These are phyloP conservation scores for Chelon labrosus DNA, from an alignment of 2,797 vertebrate species.

Conservation along the genomic window DNA sequence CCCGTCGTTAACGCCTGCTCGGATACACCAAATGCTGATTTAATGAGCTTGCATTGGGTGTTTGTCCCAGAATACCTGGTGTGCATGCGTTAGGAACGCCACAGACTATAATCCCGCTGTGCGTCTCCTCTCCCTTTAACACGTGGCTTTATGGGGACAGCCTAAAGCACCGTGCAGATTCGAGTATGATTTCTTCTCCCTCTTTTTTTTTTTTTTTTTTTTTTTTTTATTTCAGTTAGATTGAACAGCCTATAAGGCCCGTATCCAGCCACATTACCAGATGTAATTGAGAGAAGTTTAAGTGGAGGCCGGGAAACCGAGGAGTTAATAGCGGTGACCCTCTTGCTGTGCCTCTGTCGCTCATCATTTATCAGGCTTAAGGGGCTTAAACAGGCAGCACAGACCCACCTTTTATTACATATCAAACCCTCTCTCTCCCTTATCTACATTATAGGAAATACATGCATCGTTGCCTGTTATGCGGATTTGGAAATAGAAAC, in stretches of 20 bases:
- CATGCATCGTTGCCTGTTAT: constrained; percentile 82
- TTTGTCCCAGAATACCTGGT: constrained; percentile 80
- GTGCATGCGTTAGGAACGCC: constrained; percentile 68
- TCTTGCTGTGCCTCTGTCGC: constrained; percentile 85
- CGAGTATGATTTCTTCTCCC: constrained; percentile 41
- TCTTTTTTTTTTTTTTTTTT: background rate
- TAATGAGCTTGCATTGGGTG: constrained; percentile 80
- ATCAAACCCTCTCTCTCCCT: constrained; percentile 78
- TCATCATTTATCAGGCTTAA: constrained; percentile 88
- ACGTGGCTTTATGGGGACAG: constrained; percentile 51
- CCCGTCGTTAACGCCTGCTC: constrained; percentile 77
- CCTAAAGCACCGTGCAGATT: constrained; percentile 30
- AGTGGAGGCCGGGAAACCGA: constrained; percentile 81
- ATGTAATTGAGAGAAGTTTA: constrained; percentile 87
- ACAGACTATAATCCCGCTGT: constrained; percentile 61
- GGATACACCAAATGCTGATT: constrained; percentile 77
- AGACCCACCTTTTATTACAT: constrained; percentile 83
- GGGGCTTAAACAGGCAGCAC: constrained; percentile 85
- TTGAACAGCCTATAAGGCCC: constrained; percentile 65
- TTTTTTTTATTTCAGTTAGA: constrained; percentile 37
- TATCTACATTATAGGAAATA: constrained; percentile 82
- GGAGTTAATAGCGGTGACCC: constrained; percentile 88
- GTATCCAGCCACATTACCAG: constrained; percentile 77
- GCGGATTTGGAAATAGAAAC: constrained; percentile 84
- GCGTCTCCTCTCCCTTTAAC: constrained; percentile 48